phyloP scores from a whole-genome alignment of 2,797 vertebrate genomes.

The Pogonophryne albipinna region DNA sequence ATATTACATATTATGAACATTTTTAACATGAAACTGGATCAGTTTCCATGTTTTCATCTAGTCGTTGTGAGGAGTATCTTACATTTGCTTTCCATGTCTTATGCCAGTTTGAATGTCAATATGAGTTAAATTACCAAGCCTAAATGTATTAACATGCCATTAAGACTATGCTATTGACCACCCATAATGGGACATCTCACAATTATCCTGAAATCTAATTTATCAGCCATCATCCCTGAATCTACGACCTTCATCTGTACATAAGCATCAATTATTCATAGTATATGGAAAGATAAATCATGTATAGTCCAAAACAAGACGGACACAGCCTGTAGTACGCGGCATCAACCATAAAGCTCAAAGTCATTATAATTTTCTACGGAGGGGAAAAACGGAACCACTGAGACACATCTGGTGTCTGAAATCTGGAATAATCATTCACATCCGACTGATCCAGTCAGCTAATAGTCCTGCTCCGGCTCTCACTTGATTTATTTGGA shows the following conservation, averaged over 20 bases:
- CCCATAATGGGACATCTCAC: conserved; percentile 12
- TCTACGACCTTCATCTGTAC: background rate
- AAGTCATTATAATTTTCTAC: conserved; percentile 59
- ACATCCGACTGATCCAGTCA: conserved; percentile 69
- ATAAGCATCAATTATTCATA: conserved; percentile 21
- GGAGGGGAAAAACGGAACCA: conserved; percentile 29
- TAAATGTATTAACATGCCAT: conserved; percentile 15
- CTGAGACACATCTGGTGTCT: conserved; percentile 74
- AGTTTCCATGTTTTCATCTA: background rate
- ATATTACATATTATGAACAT: conserved; percentile 5
- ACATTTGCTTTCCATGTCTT: background rate
- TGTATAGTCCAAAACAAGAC: conserved; percentile 8
- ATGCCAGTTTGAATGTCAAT: conserved; percentile 13
- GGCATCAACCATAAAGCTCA: conserved; percentile 38
- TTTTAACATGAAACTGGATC: conserved; percentile 1
- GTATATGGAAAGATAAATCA: conserved; percentile 10
- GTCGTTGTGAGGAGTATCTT: background rate
- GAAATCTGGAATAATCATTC: conserved; percentile 62
- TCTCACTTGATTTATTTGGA: conserved; percentile 47
- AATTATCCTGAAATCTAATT: conserved; percentile 30
- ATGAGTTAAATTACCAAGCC: conserved; percentile 17
- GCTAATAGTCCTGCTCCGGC: conserved; percentile 45
- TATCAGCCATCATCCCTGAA: conserved; percentile 2
- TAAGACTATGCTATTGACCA: conserved; percentile 3
- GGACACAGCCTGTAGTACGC: conserved; percentile 25